Evolutionary conservation across 2,113 vertebrate species (phyloP).

Genomic region (Pipa parva): DNA sequence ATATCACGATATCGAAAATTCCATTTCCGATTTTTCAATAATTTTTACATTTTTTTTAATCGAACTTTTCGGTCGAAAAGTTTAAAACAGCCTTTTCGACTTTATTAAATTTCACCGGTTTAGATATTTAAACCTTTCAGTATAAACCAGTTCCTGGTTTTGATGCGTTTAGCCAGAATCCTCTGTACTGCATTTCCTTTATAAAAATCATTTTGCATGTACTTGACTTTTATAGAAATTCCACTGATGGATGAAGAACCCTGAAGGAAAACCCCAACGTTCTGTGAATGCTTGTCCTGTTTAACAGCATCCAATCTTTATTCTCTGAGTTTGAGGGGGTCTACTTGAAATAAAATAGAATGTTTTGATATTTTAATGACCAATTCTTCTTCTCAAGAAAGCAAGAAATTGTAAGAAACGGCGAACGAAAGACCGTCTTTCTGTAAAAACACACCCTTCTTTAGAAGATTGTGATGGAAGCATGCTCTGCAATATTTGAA

Average conservation of each 20-base stretch:
- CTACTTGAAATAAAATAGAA: background rate
- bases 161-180: no score
- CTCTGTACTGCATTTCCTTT: no score
- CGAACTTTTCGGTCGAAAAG: no score
- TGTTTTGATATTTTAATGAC: background rate
- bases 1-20: no score
- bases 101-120: no score
- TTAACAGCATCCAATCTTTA: background rate
- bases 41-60: background rate
- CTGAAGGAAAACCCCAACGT: conserved; percentile 37
- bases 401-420: background rate
- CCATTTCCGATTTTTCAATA: no score
- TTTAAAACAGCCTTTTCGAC: no score
- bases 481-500: background rate
- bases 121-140: background rate
- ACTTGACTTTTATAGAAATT: conserved; percentile 66
- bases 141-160: background rate
- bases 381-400: background rate
- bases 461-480: background rate
- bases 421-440: background rate
- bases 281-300: background rate
- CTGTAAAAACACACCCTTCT: background rate
- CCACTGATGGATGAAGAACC: conserved; percentile 76
- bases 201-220: conserved; percentile 28
- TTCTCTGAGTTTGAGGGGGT: background rate